Conservation (phyloP, 2,888 invertebrate genomes). For the Polylopha cassiicola region DNA sequence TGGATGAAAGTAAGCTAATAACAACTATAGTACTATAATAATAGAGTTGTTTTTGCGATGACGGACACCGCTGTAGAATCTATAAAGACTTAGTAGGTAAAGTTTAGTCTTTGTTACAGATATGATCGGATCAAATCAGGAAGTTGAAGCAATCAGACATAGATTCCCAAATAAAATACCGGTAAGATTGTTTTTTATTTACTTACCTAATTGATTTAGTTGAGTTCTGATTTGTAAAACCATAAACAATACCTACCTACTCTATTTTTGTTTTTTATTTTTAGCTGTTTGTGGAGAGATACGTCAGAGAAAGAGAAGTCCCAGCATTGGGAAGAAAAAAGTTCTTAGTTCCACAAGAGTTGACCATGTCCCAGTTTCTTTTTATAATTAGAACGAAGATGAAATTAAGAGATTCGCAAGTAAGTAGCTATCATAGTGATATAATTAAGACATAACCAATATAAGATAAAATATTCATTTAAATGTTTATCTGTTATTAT, state of each 20-base stretch:
- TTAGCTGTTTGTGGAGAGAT: conserved; percentile 88
- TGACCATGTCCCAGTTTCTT: conserved; percentile 91
- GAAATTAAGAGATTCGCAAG: conserved; percentile 68
- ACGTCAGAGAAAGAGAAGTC: conserved; percentile 83
- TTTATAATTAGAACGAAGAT: conserved; percentile 81
- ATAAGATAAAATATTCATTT: too few species aligned
- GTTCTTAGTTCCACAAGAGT: conserved; percentile 91
- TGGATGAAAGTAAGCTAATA: too few species aligned
- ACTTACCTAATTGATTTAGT: not conserved
- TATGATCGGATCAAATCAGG: conserved; percentile 61
- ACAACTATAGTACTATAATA: too few species aligned
- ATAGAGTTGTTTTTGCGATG: too few species aligned
- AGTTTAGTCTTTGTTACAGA: conserved; percentile 41
- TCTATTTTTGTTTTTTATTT: conserved; percentile 29
- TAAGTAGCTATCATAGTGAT: conserved; percentile 25
- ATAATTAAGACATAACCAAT: conserved; percentile 4
- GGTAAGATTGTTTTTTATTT: conserved; percentile 65
- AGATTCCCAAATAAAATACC: conserved; percentile 89
- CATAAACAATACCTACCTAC: too few species aligned
- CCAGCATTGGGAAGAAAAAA: conserved; percentile 88
- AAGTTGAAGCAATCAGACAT: conserved; percentile 83
- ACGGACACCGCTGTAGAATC: too few species aligned
- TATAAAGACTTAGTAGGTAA: conserved; percentile 6
- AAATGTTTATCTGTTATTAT: too few species aligned
- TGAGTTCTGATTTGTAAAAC: not conserved